Evolutionary conservation across 2,113 vertebrate genomes (phyloP).

Genomic region (Muntiacus muntjak): DNA sequence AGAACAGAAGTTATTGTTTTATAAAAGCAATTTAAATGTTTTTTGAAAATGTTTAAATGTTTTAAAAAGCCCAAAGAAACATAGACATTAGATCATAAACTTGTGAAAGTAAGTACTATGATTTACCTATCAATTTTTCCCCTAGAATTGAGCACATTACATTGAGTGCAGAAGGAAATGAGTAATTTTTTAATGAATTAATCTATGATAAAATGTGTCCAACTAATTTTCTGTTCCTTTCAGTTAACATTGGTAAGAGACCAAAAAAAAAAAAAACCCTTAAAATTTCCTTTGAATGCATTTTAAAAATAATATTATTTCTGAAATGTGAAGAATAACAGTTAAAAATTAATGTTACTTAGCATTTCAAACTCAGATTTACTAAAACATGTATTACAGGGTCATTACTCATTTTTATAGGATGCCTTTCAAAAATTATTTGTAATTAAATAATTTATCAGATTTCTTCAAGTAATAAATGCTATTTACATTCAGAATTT

Average conservation of each 20-base stretch:
- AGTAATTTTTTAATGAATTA: conserved; percentile 20
- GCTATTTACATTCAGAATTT: background rate
- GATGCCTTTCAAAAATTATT: conserved; percentile 19
- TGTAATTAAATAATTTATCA: conserved; percentile 18
- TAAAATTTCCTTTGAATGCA: background rate
- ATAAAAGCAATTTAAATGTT: background rate
- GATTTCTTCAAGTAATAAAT: conserved; percentile 29
- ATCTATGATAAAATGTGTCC: background rate
- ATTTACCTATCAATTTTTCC: background rate
- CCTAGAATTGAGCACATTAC: background rate
- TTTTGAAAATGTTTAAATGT: background rate
- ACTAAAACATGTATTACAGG: background rate
- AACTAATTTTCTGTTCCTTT: conserved; percentile 21
- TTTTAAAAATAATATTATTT: conserved; percentile 14
- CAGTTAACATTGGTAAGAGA: background rate
- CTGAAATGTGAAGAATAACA: conserved; percentile 2
- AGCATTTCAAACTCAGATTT: conserved; percentile 21
- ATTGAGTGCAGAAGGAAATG: background rate
- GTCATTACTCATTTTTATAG: conserved; percentile 25
- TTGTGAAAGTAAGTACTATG: background rate
- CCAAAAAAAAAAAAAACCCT: background rate
- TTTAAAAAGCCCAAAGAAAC: background rate
- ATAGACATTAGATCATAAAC: background rate
- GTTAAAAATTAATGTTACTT: conserved; percentile 20
- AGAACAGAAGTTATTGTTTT: conserved; percentile 23